These are phyloP conservation scores for Chloroceryle aenea DNA, from an alignment of 2,113 vertebrate genomes.

Conservation along the genomic window DNA sequence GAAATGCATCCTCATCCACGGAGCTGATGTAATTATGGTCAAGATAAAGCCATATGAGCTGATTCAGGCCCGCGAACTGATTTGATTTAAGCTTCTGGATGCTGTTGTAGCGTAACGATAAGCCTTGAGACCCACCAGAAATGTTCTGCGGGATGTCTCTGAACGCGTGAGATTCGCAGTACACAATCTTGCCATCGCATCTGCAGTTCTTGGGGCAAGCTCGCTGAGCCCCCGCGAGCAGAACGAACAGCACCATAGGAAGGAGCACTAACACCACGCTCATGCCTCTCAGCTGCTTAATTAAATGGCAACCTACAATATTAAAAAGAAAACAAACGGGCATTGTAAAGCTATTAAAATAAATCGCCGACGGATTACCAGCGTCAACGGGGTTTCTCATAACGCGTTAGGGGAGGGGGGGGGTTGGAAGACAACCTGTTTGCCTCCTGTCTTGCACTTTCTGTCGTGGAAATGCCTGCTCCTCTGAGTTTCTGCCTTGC, in stretches of 20 bases:
- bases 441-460: background rate
- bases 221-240: constrained; percentile 85
- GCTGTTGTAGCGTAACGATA: constrained; percentile 97
- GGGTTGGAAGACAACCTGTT: background rate
- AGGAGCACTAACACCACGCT: constrained; percentile 84
- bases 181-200: constrained; percentile 98
- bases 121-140: constrained; percentile 91
- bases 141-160: constrained; percentile 93
- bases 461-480: background rate
- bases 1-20: constrained; percentile 92
- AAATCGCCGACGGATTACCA: background rate
- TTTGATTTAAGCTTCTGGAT: constrained; percentile 89
- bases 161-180: constrained; percentile 96
- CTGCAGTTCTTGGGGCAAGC: constrained; percentile 93
- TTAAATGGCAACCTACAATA: constrained; percentile 77
- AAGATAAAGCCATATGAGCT: constrained; percentile 97
- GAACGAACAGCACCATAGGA: constrained; percentile 81
- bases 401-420: background rate
- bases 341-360: constrained; percentile 15
- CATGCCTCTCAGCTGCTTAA: constrained; percentile 81
- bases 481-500: background rate
- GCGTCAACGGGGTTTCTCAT: background rate
- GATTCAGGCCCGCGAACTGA: constrained; percentile 93
- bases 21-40: constrained; percentile 95
- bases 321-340: constrained; percentile 60